Percentiles rank a stretch among this genome's conserved stretches.
These are phyloP conservation scores for Pilophorus perplexus DNA, from an alignment of 2,888 invertebrate species.

Conservation along the genomic window DNA sequence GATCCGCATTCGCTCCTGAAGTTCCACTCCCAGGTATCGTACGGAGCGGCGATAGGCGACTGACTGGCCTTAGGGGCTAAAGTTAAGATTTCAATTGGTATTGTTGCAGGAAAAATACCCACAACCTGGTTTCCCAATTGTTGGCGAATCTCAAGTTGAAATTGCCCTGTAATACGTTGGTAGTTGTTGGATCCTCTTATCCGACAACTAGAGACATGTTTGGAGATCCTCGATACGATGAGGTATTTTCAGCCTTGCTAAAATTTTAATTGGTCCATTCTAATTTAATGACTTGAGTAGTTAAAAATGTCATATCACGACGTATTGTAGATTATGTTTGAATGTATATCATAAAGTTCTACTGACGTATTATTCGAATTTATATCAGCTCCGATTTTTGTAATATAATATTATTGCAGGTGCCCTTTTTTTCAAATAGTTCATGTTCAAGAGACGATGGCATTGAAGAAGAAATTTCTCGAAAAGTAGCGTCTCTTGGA, in stretches of 20 bases:
- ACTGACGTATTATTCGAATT: too few relatives aligned
- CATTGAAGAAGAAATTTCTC: neutral
- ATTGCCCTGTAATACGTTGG: neutral
- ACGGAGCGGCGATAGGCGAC: too few relatives aligned
- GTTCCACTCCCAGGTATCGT: too few relatives aligned
- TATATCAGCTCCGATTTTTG: too few relatives aligned
- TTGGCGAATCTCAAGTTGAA: neutral
- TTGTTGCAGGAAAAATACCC: neutral
- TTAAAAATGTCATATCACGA: neutral
- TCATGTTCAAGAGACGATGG: neutral
- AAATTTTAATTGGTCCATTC: too few relatives aligned
- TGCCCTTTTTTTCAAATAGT: neutral
- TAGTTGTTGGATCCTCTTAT: conserved; percentile 4
- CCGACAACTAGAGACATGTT: neutral
- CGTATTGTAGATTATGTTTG: neutral
- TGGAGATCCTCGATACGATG: conserved; percentile 10
- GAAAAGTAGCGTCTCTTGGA: neutral
- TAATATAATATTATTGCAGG: neutral
- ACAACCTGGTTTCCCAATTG: neutral
- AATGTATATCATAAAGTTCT: too few relatives aligned
- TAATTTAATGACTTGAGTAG: neutral
- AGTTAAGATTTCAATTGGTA: too few relatives aligned
- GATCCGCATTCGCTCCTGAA: too few relatives aligned
- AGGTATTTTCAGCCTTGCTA: neutral
- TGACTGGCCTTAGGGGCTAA: too few relatives aligned